phyloP scores from a whole-genome alignment of 92 coral and sea anemone species.

The Siderastrea siderea region DNA sequence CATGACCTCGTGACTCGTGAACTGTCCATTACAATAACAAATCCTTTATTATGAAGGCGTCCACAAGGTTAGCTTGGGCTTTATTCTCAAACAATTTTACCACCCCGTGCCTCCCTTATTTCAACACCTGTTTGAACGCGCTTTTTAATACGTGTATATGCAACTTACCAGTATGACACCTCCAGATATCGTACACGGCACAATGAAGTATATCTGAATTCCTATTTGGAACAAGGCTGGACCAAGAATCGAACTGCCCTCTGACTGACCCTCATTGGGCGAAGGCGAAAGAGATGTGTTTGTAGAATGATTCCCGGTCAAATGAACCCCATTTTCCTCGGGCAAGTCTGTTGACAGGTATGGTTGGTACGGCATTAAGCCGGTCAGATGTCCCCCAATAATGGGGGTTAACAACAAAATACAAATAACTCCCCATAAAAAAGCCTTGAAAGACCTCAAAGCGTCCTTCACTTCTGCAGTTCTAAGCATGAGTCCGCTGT shows the following conservation, averaged over 20 bases:
- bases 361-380: slow-evolving; percentile 76
- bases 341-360: slow-evolving; percentile 10
- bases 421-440: slow-evolving; percentile 83
- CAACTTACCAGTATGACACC: slow-evolving; percentile 92
- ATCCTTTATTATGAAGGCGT: too few species aligned
- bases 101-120: too few species aligned
- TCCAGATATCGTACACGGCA: slow-evolving; percentile 94
- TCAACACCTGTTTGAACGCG: too few species aligned
- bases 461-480: slow-evolving; percentile 94
- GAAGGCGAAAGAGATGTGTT: slow-evolving; percentile 21
- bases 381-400: slow-evolving; percentile 87
- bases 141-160: neutral
- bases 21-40: too few species aligned
- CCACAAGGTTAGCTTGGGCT: too few species aligned
- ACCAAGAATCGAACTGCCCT: slow-evolving; percentile 72
- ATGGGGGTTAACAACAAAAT: slow-evolving; percentile 85
- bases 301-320: slow-evolving; percentile 39
- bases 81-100: too few species aligned
- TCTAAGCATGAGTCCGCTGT: slow-evolving; percentile 90
- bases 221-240: slow-evolving; percentile 88
- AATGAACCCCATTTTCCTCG: neutral
- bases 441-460: slow-evolving; percentile 81
- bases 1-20: too few species aligned
- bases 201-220: slow-evolving; percentile 90
- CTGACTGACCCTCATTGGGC: neutral